Conservation (phyloP, 1,140 invertebrate species). For the Lordiphosa stackelbergi region DNA sequence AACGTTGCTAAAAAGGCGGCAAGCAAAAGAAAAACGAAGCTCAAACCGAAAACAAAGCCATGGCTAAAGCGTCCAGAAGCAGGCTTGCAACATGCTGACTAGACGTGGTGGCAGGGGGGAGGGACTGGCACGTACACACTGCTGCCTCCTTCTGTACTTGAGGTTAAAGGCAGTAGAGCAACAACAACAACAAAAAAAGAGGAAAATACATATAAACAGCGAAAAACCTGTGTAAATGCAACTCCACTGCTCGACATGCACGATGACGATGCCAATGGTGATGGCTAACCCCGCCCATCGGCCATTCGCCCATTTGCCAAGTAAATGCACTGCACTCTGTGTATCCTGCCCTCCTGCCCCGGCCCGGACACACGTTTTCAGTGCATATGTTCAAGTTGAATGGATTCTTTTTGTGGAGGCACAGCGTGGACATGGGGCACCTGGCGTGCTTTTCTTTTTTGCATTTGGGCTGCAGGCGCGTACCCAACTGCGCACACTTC, state of each 20-base stretch:
- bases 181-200: too few relatives aligned
- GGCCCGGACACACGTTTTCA: conserved; percentile 12
- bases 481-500: conserved; percentile 25
- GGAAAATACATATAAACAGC: conserved; percentile 14
- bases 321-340: conserved; percentile 30
- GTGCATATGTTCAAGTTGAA: conserved; percentile 49
- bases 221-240: conserved; percentile 39
- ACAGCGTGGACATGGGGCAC: conserved; percentile 6
- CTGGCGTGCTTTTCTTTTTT: conserved; percentile 5
- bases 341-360: conserved; percentile 11
- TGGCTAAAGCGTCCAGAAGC: conserved; percentile 54
- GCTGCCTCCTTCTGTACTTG: conserved; percentile 34
- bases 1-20: conserved; percentile 70
- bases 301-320: conserved; percentile 11
- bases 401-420: conserved; percentile 27
- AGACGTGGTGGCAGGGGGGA: conserved; percentile 1
- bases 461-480: conserved; percentile 2
- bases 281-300: conserved; percentile 11
- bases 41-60: conserved; percentile 65
- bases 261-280: conserved; percentile 9
- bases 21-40: conserved; percentile 56
- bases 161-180: conserved; percentile 51
- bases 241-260: conserved; percentile 41
- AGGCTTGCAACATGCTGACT: conserved; percentile 10
- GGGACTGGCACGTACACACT: conserved; percentile 26